Evolutionary conservation across 1,140 invertebrate species (phyloP).

Genomic region (Meloidogyne floridensis): DNA sequence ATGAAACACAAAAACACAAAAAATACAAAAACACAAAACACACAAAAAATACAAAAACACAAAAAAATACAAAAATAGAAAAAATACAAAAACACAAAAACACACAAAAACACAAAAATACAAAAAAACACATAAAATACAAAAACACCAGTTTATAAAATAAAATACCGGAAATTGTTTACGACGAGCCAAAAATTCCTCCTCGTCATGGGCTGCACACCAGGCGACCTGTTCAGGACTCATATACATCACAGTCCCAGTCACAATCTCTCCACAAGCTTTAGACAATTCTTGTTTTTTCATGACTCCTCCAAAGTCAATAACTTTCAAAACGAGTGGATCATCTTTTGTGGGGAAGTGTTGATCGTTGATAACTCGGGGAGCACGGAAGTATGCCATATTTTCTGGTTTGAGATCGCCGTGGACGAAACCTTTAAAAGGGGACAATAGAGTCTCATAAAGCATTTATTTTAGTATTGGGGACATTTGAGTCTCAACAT

Average conservation of each 20-base stretch:
- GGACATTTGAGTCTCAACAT: too few species aligned
- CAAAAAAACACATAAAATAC: not conserved
- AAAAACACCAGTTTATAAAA: not conserved
- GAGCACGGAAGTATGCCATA: conserved; percentile 24
- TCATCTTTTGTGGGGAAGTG: not conserved
- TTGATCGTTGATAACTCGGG: not conserved
- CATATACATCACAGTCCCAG: conserved; percentile 32
- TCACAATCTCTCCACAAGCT: conserved; percentile 26
- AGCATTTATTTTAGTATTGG: not conserved
- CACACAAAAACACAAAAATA: not conserved
- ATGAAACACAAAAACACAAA: not conserved
- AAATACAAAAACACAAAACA: not conserved
- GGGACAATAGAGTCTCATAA: not conserved
- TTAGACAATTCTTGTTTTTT: not conserved
- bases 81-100: not conserved
- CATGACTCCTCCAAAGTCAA: conserved; percentile 29
- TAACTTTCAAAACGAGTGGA: conserved; percentile 20
- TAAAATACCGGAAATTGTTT: conserved; percentile 16
- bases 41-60: conserved; percentile 12
- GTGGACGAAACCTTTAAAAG: conserved; percentile 20
- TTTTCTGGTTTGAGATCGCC: conserved; percentile 29
- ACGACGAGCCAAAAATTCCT: conserved; percentile 10
- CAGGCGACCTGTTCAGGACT: conserved; percentile 30
- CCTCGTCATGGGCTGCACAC: conserved; percentile 1
- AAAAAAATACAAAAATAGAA: not conserved